Evolutionary conservation across 2,113 vertebrate species (phyloP).

Genomic region (Gambusia holbrooki): DNA sequence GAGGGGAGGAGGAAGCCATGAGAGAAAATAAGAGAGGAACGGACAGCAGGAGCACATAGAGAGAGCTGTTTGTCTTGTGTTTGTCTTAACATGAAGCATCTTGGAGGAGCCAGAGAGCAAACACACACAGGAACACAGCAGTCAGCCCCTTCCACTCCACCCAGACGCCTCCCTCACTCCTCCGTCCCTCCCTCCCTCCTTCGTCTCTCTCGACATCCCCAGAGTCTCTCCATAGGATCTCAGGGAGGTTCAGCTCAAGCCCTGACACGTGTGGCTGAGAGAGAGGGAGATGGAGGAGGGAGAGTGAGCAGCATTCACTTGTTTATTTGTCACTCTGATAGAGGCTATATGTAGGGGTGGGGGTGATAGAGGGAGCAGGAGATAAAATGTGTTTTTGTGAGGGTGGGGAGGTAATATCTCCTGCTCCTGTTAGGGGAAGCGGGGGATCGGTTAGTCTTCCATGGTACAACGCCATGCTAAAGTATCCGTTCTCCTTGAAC

Average conservation of each 20-base stretch:
- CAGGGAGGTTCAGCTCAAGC: slow-evolving; percentile 75
- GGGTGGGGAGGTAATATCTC: slow-evolving; percentile 67
- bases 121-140: slow-evolving; percentile 50
- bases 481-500: neutral
- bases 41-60: slow-evolving; percentile 41
- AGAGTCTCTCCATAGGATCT: slow-evolving; percentile 75
- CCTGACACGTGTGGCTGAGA: slow-evolving; percentile 74
- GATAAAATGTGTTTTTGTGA: slow-evolving; percentile 42
- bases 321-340: slow-evolving; percentile 11
- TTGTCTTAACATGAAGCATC: slow-evolving; percentile 66
- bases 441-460: slow-evolving; percentile 45
- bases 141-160: slow-evolving; percentile 24
- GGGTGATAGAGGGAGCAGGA: slow-evolving; percentile 26
- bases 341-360: neutral
- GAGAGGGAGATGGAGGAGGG: slow-evolving; percentile 40
- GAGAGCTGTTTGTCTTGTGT: slow-evolving; percentile 66
- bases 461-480: neutral
- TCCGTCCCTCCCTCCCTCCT: slow-evolving; percentile 17
- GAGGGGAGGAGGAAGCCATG: slow-evolving; percentile 8
- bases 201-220: slow-evolving; percentile 27
- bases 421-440: slow-evolving; percentile 49
- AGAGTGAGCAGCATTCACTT: slow-evolving; percentile 51
- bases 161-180: slow-evolving; percentile 14
- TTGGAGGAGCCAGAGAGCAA: slow-evolving; percentile 53
- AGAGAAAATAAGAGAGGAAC: slow-evolving; percentile 1